Evolutionary conservation across 2,797 vertebrate species (phyloP).

Genomic region (Ctenopoma kingsleyae): DNA sequence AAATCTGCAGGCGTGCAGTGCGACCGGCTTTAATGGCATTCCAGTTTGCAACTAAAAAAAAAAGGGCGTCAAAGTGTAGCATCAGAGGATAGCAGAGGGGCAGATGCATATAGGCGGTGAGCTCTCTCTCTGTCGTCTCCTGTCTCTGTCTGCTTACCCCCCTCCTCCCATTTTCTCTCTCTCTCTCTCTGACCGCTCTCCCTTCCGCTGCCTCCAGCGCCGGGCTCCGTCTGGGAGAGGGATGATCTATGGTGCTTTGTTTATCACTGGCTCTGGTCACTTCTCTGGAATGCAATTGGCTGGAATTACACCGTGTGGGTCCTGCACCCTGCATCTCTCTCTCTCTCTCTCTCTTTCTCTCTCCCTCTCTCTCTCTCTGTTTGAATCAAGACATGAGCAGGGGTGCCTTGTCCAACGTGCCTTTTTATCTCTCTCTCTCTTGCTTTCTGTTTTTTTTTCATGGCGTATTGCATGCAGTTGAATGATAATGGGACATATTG

Average conservation of each 20-base stretch:
- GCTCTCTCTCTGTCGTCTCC: conserved; percentile 66
- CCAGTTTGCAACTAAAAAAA: conserved; percentile 52
- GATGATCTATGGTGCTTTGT: conserved; percentile 87
- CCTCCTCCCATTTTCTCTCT: conserved; percentile 43
- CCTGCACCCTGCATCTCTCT: conserved; percentile 82
- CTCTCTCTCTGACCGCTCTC: conserved; percentile 59
- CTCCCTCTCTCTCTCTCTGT: conserved; percentile 36
- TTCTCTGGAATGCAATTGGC: conserved; percentile 91
- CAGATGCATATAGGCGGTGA: conserved; percentile 69
- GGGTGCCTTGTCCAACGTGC: conserved; percentile 79
- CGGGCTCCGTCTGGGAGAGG: conserved; percentile 80
- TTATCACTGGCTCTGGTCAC: conserved; percentile 88
- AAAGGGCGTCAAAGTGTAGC: conserved; percentile 77
- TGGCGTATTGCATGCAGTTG: conserved; percentile 77
- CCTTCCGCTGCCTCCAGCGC: conserved; percentile 72
- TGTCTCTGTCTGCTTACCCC: conserved; percentile 68
- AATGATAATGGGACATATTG: conserved; percentile 80
- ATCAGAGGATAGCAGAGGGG: conserved; percentile 74
- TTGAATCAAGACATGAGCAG: conserved; percentile 82
- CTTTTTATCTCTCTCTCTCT: conserved; percentile 64
- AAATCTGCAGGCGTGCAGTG: conserved; percentile 60
- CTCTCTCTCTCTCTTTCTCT: conserved; percentile 34
- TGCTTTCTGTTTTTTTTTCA: conserved; percentile 31
- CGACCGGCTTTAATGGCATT: conserved; percentile 69
- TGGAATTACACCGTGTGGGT: conserved; percentile 88